Evolutionary conservation across 2,113 vertebrate genomes (phyloP), one percentile per base, ranked within the genome.

Genomic region (Fulmarus glacialis): DNA sequence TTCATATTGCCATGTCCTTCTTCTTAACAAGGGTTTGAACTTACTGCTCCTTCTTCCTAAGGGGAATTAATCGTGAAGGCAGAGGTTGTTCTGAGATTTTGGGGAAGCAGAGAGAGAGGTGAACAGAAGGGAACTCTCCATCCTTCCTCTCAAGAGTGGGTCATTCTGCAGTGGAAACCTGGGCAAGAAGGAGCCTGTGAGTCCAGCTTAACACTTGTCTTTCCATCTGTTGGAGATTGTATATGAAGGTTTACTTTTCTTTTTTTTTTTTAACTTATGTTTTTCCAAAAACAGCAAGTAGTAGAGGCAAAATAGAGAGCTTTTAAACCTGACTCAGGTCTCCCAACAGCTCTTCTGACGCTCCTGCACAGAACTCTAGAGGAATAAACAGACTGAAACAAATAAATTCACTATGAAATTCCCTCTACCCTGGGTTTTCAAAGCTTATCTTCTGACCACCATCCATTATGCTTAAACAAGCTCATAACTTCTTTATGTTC

Each of bases 381-480:
- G 40, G 56, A 93, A 75, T 75, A 82, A 84, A 59, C 11, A 52
- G 30, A 34, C 9, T 56, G 27, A 93, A 94, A 62, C 36, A 79
- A 92, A 71, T 4, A 40, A 38, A 83, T 79, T 64, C 70, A 71
- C 53, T 79, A 4, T 19, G 34, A 82, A 79, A 94, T 50, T 85
- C n/a, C 47, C 60, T 81, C 78, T 82, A 78, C 16, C 1, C 21
- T 3, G 13, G 26, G 24, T 91, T 96, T 90, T 89, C 60, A 67
- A 38, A 63, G 74, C 71, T 90, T 66, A 8, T 90, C 82, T 96
- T 77, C 84, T 82, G 81, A 82, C 40, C 38, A 67, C 29, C 23
- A 90, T 77, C n/a, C 89, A 87, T 94, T 93, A 90, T 22, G 20
- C 40, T 91, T 93, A 96, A 97, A 84, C 52, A 93, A 96, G 68